Conservation (phyloP, 2,113 vertebrate species). For the Monarcha castaneiventris region DNA sequence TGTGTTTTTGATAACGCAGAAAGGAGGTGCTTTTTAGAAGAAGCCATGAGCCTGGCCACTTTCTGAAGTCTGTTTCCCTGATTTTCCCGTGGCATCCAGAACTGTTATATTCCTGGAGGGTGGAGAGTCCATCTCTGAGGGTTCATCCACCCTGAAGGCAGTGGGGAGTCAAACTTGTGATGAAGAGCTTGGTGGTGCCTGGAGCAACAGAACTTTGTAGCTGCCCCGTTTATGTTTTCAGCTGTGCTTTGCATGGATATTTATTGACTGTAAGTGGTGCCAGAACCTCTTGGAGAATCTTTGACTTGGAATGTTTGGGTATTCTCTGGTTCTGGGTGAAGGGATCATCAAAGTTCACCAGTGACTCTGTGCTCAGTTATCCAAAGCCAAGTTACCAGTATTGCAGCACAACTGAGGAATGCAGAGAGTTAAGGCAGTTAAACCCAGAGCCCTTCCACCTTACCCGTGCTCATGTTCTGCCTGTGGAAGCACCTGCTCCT, state of each 20-base stretch:
- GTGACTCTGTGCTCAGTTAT: not conserved
- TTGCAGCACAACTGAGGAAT: not conserved
- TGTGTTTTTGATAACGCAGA: not conserved
- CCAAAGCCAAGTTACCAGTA: not conserved
- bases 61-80: not conserved
- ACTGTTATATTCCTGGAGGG: rapidly evolving
- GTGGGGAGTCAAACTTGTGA: not conserved
- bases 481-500: conserved; percentile 27
- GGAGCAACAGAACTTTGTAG: not conserved
- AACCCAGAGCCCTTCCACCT: not conserved
- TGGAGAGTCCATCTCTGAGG: not conserved
- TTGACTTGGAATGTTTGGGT: not conserved
- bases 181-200: not conserved
- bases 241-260: not conserved
- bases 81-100: not conserved
- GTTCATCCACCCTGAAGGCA: not conserved
- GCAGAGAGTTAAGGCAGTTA: not conserved
- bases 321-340: not conserved
- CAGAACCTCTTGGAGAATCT: not conserved
- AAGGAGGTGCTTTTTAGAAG: not conserved
- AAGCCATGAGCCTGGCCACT: not conserved
- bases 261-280: not conserved
- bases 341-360: not conserved
- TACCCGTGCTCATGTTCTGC: not conserved
- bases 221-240: not conserved